phyloP scores from a whole-genome alignment of 23 tunicate species.

The Clavelina lepadiformis region DNA sequence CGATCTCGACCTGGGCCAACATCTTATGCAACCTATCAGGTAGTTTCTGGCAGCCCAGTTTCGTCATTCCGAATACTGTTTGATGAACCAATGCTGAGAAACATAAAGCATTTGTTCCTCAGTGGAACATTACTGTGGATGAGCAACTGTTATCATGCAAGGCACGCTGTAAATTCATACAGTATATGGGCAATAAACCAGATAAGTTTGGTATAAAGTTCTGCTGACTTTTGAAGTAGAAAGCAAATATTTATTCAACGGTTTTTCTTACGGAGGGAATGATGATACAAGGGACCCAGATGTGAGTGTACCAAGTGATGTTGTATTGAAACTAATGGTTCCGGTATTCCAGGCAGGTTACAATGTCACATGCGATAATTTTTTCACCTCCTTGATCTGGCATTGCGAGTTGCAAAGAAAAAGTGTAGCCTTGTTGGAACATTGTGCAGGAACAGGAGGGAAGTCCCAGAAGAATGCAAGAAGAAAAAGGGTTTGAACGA shows the following conservation, averaged over 20 bases:
- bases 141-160: no score
- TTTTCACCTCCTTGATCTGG: no score
- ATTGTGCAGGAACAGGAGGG: conserved; percentile 17
- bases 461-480: conserved; percentile 19
- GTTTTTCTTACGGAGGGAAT: background rate
- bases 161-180: conserved; percentile 2
- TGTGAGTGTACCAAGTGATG: no score
- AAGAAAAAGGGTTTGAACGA: conserved; percentile 16
- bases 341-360: conserved; percentile 13
- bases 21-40: conserved; percentile 19
- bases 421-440: conserved; percentile 27
- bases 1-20: conserved; percentile 21
- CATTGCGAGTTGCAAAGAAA: no score
- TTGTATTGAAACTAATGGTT: conserved; percentile 6
- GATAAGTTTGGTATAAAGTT: conserved; percentile 1
- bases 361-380: no score
- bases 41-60: conserved; percentile 9
- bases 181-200: conserved; percentile 20
- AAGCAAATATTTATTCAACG: conserved; percentile 21
- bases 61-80: conserved; percentile 13
- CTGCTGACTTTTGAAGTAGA: conserved; percentile 10
- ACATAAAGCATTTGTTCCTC: conserved; percentile 26
- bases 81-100: conserved; percentile 37
- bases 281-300: conserved; percentile 1
- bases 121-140: conserved; percentile 27